These are phyloP conservation scores for Caenorhabditis zanzibari DNA, from an alignment of 2,888 invertebrate genomes.

Conservation along the genomic window DNA sequence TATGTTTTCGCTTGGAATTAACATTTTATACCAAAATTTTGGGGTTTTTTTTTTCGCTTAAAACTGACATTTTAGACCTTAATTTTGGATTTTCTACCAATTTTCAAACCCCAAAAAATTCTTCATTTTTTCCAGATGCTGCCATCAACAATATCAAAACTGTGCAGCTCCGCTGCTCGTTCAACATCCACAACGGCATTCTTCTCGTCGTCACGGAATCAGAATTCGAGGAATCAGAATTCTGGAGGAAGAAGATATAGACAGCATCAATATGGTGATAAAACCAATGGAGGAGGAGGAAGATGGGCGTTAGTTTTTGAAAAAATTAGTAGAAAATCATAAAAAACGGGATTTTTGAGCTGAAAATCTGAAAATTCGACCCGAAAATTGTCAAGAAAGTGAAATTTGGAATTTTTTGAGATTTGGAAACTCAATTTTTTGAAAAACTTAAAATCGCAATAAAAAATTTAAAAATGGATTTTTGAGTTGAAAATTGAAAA, in stretches of 20 bases:
- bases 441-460: no score
- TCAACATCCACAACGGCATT: conserved; percentile 24
- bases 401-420: not conserved
- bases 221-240: conserved; percentile 17
- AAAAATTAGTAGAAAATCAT: not conserved
- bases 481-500: not conserved
- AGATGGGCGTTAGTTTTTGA: conserved; percentile 31
- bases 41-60: no score
- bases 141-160: conserved; percentile 39
- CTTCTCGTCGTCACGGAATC: conserved; percentile 44
- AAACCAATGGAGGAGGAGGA: conserved; percentile 33
- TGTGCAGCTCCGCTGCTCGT: conserved; percentile 9
- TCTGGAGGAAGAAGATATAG: not conserved
- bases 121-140: conserved; percentile 43
- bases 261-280: conserved; percentile 21
- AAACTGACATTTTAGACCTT: not conserved
- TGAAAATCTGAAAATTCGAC: no score
- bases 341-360: not conserved
- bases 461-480: not conserved
- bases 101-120: not conserved
- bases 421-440: no score
- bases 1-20: no score
- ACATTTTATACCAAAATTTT: no score
- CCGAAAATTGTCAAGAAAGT: not conserved
- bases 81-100: not conserved